A percentile compares a stretch with the other conserved stretches of the same genome.
These are phyloP conservation scores for Isotomurus palustris DNA, from an alignment of 2,888 invertebrate species.

Conservation along the genomic window DNA sequence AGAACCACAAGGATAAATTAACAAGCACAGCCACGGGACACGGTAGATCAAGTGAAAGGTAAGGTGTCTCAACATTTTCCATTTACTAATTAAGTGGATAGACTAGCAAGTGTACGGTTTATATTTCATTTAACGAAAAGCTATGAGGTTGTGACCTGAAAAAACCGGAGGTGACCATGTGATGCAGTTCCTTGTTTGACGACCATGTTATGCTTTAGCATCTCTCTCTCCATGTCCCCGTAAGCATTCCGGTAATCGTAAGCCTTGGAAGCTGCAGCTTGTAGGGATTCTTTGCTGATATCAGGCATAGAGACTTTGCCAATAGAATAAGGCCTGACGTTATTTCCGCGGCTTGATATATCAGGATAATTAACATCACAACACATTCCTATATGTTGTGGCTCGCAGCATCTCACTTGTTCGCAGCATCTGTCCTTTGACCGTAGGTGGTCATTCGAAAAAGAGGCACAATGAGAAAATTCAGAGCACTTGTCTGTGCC, in stretches of 20 bases:
- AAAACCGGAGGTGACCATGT: constrained; percentile 51
- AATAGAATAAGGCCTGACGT: constrained; percentile 34
- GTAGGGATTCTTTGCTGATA: constrained; percentile 32
- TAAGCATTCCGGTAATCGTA: constrained; percentile 35
- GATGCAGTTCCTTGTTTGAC: constrained; percentile 51
- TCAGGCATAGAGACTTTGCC: constrained; percentile 30
- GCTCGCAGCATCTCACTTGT: constrained; percentile 4
- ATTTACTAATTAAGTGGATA: neutral
- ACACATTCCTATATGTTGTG: constrained; percentile 40
- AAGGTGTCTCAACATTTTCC: too few species aligned
- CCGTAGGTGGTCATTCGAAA: constrained; percentile 27
- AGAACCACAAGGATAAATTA: too few species aligned
- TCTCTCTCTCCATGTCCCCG: constrained; percentile 31
- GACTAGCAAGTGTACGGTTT: neutral
- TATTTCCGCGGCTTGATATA: constrained; percentile 23
- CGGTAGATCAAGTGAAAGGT: too few species aligned
- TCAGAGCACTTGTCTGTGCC: constrained; percentile 33
- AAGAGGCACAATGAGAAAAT: constrained; percentile 40
- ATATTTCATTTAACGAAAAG: neutral
- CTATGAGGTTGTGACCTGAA: constrained; percentile 33
- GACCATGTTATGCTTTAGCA: constrained; percentile 44
- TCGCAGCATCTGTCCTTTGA: constrained; percentile 38
- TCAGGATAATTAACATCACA: constrained; percentile 23
- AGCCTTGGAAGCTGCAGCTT: constrained; percentile 30
- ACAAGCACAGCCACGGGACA: too few species aligned